Conservation (phyloP, 2,888 invertebrate species). For the Baccha elongata region DNA sequence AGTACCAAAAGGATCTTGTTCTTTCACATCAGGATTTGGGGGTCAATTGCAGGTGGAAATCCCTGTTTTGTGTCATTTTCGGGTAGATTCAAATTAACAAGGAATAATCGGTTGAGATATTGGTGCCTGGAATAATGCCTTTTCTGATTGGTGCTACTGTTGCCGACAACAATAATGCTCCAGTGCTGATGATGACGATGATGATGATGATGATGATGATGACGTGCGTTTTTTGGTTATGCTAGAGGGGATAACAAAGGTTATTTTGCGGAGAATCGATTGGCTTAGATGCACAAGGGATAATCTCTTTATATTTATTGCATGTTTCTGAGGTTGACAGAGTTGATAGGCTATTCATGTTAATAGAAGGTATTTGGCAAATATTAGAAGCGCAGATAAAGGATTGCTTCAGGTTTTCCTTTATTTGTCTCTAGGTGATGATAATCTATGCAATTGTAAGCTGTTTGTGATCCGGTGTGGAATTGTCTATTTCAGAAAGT, state of each 20-base stretch:
- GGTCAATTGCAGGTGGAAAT: slow-evolving; percentile 58
- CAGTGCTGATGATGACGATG: slow-evolving; percentile 16
- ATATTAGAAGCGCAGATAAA: slow-evolving; percentile 27
- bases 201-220: slow-evolving; percentile 48
- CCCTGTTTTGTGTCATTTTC: slow-evolving; percentile 42
- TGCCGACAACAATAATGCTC: neutral
- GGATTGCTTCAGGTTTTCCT: neutral
- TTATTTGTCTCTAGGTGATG: neutral
- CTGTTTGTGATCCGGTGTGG: slow-evolving; percentile 24
- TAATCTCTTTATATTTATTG: slow-evolving; percentile 59
- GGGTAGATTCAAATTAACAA: slow-evolving; percentile 68
- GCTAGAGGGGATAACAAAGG: slow-evolving; percentile 51
- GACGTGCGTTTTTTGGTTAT: slow-evolving; percentile 36
- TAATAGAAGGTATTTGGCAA: slow-evolving; percentile 25
- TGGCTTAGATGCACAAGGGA: slow-evolving; percentile 56
- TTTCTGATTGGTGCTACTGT: slow-evolving; percentile 30
- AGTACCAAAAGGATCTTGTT: neutral
- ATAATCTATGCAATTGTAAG: slow-evolving; percentile 28
- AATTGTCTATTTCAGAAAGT: slow-evolving; percentile 14
- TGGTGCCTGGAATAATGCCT: slow-evolving; percentile 31
- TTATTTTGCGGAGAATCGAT: slow-evolving; percentile 51
- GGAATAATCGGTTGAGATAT: slow-evolving; percentile 64
- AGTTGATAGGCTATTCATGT: slow-evolving; percentile 54
- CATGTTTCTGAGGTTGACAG: slow-evolving; percentile 33
- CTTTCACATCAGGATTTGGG: slow-evolving; percentile 10